Percentiles rank a stretch among this genome's conserved stretches.
Evolutionary conservation across 2,797 vertebrate genomes (phyloP).

Genomic region (Vespertilio murinus): DNA sequence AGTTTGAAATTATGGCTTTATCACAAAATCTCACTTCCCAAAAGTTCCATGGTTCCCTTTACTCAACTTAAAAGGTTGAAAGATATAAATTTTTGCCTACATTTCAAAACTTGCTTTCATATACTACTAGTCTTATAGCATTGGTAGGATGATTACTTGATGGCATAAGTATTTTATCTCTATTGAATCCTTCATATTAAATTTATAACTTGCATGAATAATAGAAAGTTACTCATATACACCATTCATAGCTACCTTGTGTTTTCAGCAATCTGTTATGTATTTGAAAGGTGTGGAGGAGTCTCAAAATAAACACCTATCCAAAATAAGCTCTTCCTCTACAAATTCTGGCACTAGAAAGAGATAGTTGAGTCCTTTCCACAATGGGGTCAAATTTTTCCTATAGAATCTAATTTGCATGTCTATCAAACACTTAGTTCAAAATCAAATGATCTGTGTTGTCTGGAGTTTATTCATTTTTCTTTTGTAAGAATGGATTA

Average conservation of each 20-base stretch:
- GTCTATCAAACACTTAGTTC: constrained; percentile 62
- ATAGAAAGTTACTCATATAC: constrained; percentile 75
- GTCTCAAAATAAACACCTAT: constrained; percentile 65
- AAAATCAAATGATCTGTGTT: constrained; percentile 67
- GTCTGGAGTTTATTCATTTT: constrained; percentile 60
- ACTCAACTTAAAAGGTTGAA: background rate
- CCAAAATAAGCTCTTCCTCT: constrained; percentile 62
- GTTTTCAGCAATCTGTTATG: constrained; percentile 61
- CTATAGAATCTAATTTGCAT: constrained; percentile 59
- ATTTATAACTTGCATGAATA: constrained; percentile 81
- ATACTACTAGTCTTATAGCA: constrained; percentile 45
- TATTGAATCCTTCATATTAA: constrained; percentile 82
- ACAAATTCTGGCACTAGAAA: constrained; percentile 65
- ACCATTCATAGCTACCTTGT: constrained; percentile 69
- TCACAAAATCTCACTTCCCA: background rate
- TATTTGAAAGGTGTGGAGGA: constrained; percentile 58
- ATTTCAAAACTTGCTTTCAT: constrained; percentile 37
- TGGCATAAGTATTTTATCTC: constrained; percentile 83
- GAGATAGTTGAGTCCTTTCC: constrained; percentile 58
- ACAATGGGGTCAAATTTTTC: constrained; percentile 50
- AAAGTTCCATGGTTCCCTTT: background rate
- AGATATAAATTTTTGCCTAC: background rate
- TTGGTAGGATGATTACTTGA: constrained; percentile 71
- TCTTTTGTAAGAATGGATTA: constrained; percentile 76
- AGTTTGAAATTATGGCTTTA: background rate